Evolutionary conservation across 2,888 invertebrate species (phyloP).

Genomic region (Scaeva pyrastri): DNA sequence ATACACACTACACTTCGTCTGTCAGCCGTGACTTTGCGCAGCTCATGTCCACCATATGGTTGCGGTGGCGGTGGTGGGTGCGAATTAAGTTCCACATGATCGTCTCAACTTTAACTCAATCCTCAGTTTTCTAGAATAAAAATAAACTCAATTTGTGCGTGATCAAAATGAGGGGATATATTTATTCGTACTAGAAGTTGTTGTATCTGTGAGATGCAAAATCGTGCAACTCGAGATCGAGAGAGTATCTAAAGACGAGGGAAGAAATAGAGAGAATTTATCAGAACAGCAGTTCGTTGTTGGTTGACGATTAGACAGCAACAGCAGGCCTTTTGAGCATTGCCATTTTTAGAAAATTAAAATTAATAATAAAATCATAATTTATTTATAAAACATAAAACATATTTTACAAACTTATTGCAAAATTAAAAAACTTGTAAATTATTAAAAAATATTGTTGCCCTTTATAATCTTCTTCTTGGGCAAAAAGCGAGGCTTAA

Average conservation of each 20-base stretch:
- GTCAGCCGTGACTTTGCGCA: background rate
- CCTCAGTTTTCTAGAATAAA: background rate
- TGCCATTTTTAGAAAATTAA: too few species aligned
- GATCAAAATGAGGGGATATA: conserved; percentile 43
- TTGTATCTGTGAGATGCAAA: conserved; percentile 30
- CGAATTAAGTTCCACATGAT: conserved; percentile 40
- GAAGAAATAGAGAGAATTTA: conserved; percentile 19
- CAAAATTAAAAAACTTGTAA: too few species aligned
- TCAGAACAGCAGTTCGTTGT: background rate
- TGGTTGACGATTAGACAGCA: conserved; percentile 19
- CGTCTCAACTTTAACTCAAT: conserved; percentile 46
- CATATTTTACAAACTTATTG: too few species aligned
- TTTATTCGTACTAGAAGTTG: too few species aligned
- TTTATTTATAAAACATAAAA: too few species aligned
- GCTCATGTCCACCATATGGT: background rate
- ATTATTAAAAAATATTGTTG: too few species aligned
- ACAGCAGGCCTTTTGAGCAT: background rate
- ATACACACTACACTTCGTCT: background rate
- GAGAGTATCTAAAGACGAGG: conserved; percentile 40
- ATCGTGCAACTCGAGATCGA: background rate
- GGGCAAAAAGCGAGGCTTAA: too few species aligned
- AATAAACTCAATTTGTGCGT: conserved; percentile 56
- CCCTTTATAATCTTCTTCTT: too few species aligned
- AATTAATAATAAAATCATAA: too few species aligned
- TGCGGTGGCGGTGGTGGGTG: conserved; percentile 57